Base-by-base conservation (phyloP, 2,113 vertebrate genomes). In the Otus sunia region DNA sequence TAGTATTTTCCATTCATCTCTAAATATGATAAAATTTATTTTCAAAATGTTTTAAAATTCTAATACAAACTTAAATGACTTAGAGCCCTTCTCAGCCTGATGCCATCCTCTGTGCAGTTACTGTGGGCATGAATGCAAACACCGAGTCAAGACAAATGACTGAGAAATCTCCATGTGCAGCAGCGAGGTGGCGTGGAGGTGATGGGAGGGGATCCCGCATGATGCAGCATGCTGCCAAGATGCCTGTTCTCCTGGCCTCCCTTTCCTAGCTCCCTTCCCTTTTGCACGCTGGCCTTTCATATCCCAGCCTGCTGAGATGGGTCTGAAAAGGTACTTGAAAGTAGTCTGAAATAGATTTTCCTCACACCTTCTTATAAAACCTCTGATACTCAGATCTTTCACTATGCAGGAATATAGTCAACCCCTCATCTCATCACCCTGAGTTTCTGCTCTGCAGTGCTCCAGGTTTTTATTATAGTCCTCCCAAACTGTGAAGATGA, bases 231-330 rank as follows among this genome's bases (percentile, higher is more conserved):
- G 45, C 45, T 21, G 39, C 19, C 39, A 15, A 50, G 45, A 36
- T 81, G 21, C 27, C n/a, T 26, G 11, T 50, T 55, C 66, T 77
- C 58, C 67, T 85, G 80, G 19, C 41, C 64, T 84, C 53, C 18
- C 59, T 52, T 34, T 53, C 55, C 73, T 84, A 20, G 9, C 15
- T 66, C 43, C n/a, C 11, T 15, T 58, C 34, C 15, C 12, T 11
- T 66, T 12, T 66, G 34, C 47, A 53, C 0, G 0, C 15, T 39
- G 30, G 26, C 32, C 18, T 45, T 83, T 66, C 16, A 0, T 12
- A 27, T 30, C 66, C 39, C 55, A 76, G 25, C 19, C 53, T 81
- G 21, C 23, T n/a, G 32, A 69, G 17, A 5, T 10, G 34, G 23
- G 36, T 64, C 53, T 43, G 25, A n/a, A 62, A 15, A 74, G 3